phyloP scores from a whole-genome alignment of 2,888 invertebrate species.

The Trichogramma evanescens region DNA sequence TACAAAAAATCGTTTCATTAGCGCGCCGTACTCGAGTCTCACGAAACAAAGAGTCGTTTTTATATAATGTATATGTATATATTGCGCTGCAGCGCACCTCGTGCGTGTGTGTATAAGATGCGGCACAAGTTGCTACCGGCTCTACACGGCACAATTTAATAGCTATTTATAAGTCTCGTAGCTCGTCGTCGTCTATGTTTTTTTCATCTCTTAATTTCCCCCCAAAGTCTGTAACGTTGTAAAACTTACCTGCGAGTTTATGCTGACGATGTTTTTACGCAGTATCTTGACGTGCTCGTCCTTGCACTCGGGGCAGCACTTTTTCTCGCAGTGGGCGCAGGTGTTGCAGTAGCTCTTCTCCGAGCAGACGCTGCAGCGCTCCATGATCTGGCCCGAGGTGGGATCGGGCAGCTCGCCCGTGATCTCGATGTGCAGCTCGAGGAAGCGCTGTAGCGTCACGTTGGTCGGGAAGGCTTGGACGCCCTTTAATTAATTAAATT shows the following conservation, averaged over 20 bases:
- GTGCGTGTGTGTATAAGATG: too few relatives aligned
- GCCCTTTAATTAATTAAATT: conserved; percentile 43
- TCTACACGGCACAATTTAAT: too few relatives aligned
- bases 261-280: conserved; percentile 80
- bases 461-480: conserved; percentile 87
- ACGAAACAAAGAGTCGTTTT: too few relatives aligned
- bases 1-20: too few relatives aligned
- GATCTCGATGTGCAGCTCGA: conserved; percentile 89
- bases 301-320: conserved; percentile 94
- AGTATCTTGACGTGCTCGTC: conserved; percentile 93
- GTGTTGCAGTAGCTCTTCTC: conserved; percentile 82
- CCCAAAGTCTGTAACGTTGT: too few relatives aligned
- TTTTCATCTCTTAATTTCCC: too few relatives aligned
- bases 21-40: too few relatives aligned
- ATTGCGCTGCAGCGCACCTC: too few relatives aligned
- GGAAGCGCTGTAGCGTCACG: conserved; percentile 87
- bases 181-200: too few relatives aligned
- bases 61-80: too few relatives aligned
- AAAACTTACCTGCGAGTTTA: conserved; percentile 67
- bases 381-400: conserved; percentile 86
- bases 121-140: too few relatives aligned
- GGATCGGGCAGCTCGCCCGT: conserved; percentile 87
- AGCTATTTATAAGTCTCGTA: too few relatives aligned
- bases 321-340: conserved; percentile 95
- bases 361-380: conserved; percentile 86